phyloP scores from a whole-genome alignment of 2,888 invertebrate genomes.

The Scaptomyza polygonia region DNA sequence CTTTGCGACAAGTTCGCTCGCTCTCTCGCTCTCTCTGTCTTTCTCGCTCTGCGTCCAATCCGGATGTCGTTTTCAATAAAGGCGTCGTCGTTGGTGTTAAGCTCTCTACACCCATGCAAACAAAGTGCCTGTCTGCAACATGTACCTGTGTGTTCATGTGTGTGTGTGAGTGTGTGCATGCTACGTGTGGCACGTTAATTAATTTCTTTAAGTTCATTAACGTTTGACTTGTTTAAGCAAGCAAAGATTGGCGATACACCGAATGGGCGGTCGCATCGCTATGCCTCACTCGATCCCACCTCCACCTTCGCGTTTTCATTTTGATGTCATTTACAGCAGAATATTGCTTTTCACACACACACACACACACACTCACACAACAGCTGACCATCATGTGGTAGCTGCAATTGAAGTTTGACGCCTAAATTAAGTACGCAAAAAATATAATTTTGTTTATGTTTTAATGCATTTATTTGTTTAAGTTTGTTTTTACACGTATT shows the following conservation, averaged over 20 bases:
- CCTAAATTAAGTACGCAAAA: background rate
- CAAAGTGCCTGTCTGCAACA: background rate
- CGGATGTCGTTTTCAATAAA: conserved; percentile 79
- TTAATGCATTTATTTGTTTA: too few relatives aligned
- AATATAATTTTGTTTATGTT: background rate
- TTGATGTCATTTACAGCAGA: conserved; percentile 44
- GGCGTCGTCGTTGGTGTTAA: conserved; percentile 66
- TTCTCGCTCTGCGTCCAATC: conserved; percentile 38
- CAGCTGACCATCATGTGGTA: background rate
- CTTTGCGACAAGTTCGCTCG: conserved; percentile 42
- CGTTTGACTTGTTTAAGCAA: conserved; percentile 74
- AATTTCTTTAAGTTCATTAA: conserved; percentile 80
- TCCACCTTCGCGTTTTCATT: too few relatives aligned
- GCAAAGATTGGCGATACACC: conserved; percentile 55
- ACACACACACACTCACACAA: background rate
- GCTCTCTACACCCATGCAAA: conserved; percentile 31
- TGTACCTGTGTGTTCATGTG: background rate
- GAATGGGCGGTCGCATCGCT: conserved; percentile 41
- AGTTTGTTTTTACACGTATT: too few relatives aligned
- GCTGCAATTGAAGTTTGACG: background rate
- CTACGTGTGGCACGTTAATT: conserved; percentile 71
- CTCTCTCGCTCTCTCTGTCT: background rate
- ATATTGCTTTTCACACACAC: conserved; percentile 51
- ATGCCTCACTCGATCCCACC: background rate
- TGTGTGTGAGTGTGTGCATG: conserved; percentile 21